These are phyloP conservation scores for Panopea generosa DNA, from an alignment of 2,888 invertebrate genomes.

Conservation along the genomic window DNA sequence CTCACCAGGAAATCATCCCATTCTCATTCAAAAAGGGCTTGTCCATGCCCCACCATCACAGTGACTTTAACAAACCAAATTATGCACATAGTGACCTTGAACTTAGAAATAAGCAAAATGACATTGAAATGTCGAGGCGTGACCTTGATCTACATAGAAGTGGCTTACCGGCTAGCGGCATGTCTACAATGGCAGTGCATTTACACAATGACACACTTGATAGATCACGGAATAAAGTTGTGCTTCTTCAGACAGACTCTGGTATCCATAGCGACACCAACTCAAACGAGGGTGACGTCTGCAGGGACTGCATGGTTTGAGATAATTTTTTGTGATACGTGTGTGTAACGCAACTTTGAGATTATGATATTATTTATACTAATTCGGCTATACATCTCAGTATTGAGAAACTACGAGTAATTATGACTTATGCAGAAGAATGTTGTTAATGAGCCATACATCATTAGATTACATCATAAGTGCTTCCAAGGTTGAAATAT, in stretches of 20 bases:
- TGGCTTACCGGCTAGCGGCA: background rate
- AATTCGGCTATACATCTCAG: too few relatives aligned
- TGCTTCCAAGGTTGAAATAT: too few relatives aligned
- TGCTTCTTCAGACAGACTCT: slow-evolving; percentile 52
- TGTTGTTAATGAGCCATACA: too few relatives aligned
- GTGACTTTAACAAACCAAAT: slow-evolving; percentile 27
- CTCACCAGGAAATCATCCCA: slow-evolving; percentile 61
- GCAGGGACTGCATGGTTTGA: slow-evolving; percentile 52
- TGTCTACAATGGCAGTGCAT: slow-evolving; percentile 48
- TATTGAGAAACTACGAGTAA: too few relatives aligned
- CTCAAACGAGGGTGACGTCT: slow-evolving; percentile 43
- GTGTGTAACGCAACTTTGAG: background rate
- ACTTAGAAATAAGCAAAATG: slow-evolving; percentile 7
- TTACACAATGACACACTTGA: slow-evolving; percentile 42
- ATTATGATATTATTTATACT: background rate
- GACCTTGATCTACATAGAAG: slow-evolving; percentile 20
- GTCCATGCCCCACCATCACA: slow-evolving; percentile 33
- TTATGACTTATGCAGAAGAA: too few relatives aligned
- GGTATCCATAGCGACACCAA: slow-evolving; percentile 61
- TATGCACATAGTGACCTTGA: slow-evolving; percentile 30
- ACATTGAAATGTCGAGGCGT: slow-evolving; percentile 18
- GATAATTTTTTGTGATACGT: slow-evolving; percentile 2
- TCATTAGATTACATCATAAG: too few relatives aligned
- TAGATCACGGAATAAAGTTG: slow-evolving; percentile 54
- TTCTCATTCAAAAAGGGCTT: slow-evolving; percentile 64